Conservation (phyloP, 2,888 invertebrate genomes). For the Subacronicta megacephala region DNA sequence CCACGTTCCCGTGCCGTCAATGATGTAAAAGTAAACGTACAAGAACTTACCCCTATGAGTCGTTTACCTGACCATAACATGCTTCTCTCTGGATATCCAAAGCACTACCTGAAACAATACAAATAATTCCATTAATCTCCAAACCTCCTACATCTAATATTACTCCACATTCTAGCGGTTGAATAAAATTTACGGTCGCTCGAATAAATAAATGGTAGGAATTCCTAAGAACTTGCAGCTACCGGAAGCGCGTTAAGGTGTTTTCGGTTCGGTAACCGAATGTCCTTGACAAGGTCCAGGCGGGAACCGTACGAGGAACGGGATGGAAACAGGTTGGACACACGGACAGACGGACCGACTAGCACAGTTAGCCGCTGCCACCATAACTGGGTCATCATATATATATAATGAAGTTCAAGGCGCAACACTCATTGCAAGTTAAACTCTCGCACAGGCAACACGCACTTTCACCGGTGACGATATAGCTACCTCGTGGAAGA, state of each 20-base stretch:
- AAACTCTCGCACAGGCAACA: slow-evolving; percentile 83
- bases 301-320: slow-evolving; percentile 73
- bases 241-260: slow-evolving; percentile 14
- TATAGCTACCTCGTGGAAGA: slow-evolving; percentile 77
- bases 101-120: slow-evolving; percentile 31
- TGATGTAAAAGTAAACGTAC: neutral
- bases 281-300: slow-evolving; percentile 72
- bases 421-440: slow-evolving; percentile 91
- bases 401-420: slow-evolving; percentile 96
- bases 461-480: slow-evolving; percentile 86
- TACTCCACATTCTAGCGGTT: no score
- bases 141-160: neutral
- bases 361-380: slow-evolving; percentile 87
- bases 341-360: slow-evolving; percentile 75
- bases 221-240: slow-evolving; percentile 21
- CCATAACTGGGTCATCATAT: slow-evolving; percentile 94
- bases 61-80: slow-evolving; percentile 25
- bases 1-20: neutral
- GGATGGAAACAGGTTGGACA: slow-evolving; percentile 80
- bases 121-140: slow-evolving; percentile 10
- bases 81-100: neutral
- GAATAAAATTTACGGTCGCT: neutral
- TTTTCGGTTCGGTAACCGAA: slow-evolving; percentile 49
- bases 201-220: neutral
- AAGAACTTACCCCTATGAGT: slow-evolving; percentile 30